phyloP scores from a whole-genome alignment of 2,797 vertebrate genomes.

The Chiloscyllium punctatum region DNA sequence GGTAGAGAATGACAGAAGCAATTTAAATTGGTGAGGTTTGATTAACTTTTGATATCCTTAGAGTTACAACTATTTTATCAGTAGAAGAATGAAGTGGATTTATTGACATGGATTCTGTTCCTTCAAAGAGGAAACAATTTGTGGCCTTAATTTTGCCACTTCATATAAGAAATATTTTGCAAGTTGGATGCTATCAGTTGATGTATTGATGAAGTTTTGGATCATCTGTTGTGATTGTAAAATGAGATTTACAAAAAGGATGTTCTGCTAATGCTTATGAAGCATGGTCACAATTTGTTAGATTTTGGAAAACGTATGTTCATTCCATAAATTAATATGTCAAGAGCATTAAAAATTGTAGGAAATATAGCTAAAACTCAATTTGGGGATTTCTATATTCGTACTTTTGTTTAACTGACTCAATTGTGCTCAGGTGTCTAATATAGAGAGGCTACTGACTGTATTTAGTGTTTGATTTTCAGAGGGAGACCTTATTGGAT shows the following conservation, averaged over 20 bases:
- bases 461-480: background rate
- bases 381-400: background rate
- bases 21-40: background rate
- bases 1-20: background rate
- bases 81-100: no score
- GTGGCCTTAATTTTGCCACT: no score
- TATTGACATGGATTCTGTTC: background rate
- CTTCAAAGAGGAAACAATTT: background rate
- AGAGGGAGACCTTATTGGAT: background rate
- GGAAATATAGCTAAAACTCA: background rate
- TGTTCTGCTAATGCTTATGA: background rate
- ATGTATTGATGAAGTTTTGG: background rate
- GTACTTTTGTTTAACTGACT: background rate
- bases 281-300: background rate
- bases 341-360: background rate
- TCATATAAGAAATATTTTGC: background rate
- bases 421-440: background rate
- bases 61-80: background rate
- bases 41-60: background rate
- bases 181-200: background rate
- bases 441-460: background rate
- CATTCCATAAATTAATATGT: background rate
- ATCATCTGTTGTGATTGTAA: background rate
- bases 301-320: background rate
- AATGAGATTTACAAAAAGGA: background rate